Evolutionary conservation across 2,797 vertebrate species (phyloP).

Genomic region (Tarsius wallacei): DNA sequence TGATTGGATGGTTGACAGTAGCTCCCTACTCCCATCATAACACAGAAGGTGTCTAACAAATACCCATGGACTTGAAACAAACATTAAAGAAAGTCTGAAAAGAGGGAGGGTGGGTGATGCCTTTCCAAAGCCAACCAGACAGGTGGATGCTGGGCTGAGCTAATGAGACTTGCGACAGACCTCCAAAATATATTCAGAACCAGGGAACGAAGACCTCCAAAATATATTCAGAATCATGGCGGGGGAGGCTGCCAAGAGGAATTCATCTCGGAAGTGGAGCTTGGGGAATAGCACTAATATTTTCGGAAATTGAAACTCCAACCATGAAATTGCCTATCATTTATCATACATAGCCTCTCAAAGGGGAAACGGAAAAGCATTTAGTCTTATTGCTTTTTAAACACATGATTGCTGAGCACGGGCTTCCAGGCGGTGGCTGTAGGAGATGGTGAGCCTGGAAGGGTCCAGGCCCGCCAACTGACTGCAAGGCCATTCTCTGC

Average conservation of each 20-base stretch:
- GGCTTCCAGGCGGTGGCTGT: conserved; percentile 66
- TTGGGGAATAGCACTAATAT: conserved; percentile 90
- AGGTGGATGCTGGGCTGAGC: conserved; percentile 47
- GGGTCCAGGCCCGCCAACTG: neutral
- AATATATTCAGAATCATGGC: conserved; percentile 69
- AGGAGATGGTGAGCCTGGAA: conserved; percentile 24
- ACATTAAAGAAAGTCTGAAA: neutral
- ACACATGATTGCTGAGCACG: conserved; percentile 85
- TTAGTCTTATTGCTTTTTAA: conserved; percentile 92
- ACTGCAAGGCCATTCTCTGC: neutral
- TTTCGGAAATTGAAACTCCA: conserved; percentile 92
- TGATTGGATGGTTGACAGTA: conserved; percentile 6
- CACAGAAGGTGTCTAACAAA: neutral
- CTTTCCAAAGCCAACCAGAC: conserved; percentile 30
- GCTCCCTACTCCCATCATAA: neutral
- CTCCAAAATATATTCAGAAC: conserved; percentile 75
- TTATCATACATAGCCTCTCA: conserved; percentile 91
- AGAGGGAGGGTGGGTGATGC: neutral
- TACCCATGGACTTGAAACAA: conserved; percentile 15
- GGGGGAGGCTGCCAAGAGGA: conserved; percentile 87
- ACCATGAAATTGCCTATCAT: conserved; percentile 93
- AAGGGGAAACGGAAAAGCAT: conserved; percentile 88
- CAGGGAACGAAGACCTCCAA: conserved; percentile 77
- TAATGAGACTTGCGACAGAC: conserved; percentile 4
- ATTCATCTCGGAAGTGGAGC: conserved; percentile 89